Conservation (phyloP, 2,888 invertebrate species). For the Eilema griseolum region DNA sequence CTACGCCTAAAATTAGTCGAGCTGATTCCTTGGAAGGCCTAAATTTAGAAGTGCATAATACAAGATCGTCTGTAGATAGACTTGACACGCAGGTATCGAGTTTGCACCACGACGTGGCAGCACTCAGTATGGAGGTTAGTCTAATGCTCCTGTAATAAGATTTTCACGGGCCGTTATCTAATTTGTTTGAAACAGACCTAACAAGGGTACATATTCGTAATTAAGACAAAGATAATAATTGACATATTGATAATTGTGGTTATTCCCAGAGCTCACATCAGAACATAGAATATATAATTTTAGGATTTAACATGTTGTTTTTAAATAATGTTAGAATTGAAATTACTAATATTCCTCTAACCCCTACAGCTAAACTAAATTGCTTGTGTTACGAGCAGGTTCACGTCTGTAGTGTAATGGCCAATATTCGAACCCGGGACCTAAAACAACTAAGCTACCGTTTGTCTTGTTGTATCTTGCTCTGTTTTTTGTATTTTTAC, state of each 20-base stretch:
- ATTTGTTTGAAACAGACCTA: slow-evolving; percentile 16
- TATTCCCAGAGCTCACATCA: neutral
- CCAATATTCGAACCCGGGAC: too few species aligned
- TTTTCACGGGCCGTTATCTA: slow-evolving; percentile 19
- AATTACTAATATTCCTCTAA: too few species aligned
- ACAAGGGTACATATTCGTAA: slow-evolving; percentile 30
- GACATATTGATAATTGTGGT: neutral
- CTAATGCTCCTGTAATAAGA: slow-evolving; percentile 37
- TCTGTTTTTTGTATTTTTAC: neutral
- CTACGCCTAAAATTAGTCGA: slow-evolving; percentile 83
- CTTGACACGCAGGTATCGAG: slow-evolving; percentile 94
- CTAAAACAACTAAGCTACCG: too few species aligned
- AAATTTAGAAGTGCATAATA: slow-evolving; percentile 86
- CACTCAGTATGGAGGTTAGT: slow-evolving; percentile 92
- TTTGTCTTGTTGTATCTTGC: neutral
- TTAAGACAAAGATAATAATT: slow-evolving; percentile 47
- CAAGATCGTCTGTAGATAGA: slow-evolving; percentile 89
- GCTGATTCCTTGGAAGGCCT: slow-evolving; percentile 88
- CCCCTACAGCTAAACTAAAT: too few species aligned
- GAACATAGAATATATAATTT: neutral
- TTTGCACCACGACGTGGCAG: slow-evolving; percentile 94
- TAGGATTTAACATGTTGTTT: neutral
- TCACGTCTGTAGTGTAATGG: too few species aligned
- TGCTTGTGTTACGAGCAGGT: too few species aligned
- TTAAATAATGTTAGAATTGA: too few species aligned